Base-by-base conservation (phyloP, 2,888 invertebrate genomes). In the Xanthorhoe designata region DNA sequence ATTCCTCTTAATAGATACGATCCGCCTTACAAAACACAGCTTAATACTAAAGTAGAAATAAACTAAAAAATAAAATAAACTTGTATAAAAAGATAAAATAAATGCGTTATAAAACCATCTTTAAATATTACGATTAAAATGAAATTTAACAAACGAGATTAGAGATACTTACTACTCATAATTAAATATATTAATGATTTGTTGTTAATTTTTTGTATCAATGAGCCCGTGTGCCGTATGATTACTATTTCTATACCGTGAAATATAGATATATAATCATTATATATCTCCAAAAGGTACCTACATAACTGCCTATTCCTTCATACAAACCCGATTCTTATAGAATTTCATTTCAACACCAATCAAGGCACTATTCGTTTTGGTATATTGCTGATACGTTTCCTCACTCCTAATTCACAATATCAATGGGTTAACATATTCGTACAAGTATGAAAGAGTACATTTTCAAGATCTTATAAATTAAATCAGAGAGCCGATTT, bases 231-330 rank as follows among this genome's bases (percentile, higher is more conserved):
- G 93, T 92, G 93, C 91, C 91, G 78, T 75, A 90, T 92, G 93
- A 93, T 93, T 93, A 92, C 84, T 93, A 93, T 93, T 89, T 92
- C 93, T 93, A 93, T 93, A 93, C 93, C 78, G 92, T 87, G 87
- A 88, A 88, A 91, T 93, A 93, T 93, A 93, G 93, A 93, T 82
- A 90, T 93, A 92, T 92, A 93, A 93, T 93, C 93, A 93, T 80
- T 59, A 78, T 71, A 71, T 73, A 71, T 70, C 64, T 83, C 78
- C 78, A 79, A 81, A 74, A 65, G 68, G 64, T 77, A 74, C 24
- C 24, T 24, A 24, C 62, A 61, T 78, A 75, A 78, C 80, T 84
- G 83, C 81, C 82, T 85, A 84, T 72, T 50, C 64, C 66, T 56
- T 77, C 82, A 84, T 79, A 78, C 85, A 78, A 83, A 83, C 79